Conservation (phyloP, 2,797 vertebrate species). For the Rhynchotus rufescens region DNA sequence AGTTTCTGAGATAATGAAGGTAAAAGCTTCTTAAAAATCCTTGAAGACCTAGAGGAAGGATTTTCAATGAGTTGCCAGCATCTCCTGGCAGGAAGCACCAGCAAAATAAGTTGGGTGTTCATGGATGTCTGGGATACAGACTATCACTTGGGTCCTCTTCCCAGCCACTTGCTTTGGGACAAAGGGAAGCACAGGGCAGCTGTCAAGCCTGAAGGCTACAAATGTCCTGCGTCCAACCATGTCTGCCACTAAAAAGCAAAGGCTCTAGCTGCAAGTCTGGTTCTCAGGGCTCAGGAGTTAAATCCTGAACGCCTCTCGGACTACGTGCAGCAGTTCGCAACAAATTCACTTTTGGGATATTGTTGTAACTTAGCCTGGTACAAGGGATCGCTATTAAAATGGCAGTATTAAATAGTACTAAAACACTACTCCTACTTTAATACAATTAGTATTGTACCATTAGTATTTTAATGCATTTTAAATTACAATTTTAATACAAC, state of each 20-base stretch:
- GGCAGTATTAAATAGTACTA: background rate
- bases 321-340: background rate
- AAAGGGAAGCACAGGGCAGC: background rate
- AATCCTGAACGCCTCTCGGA: background rate
- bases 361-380: background rate
- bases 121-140: background rate
- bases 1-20: background rate
- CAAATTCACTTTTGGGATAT: background rate
- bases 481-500: background rate
- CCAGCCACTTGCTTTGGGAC: background rate
- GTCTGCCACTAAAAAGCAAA: background rate
- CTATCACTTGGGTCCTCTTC: background rate
- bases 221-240: background rate
- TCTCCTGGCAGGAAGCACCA: background rate
- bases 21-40: conserved; percentile 32
- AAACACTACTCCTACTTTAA: background rate
- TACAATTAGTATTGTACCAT: too few species aligned
- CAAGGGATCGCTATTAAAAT: background rate
- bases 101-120: background rate
- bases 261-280: background rate
- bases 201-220: background rate
- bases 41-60: background rate
- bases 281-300: background rate
- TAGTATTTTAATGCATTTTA: background rate
- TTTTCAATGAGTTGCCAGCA: conserved; percentile 8